Evolutionary conservation across 2,888 invertebrate species (phyloP).

Genomic region (Boloria euphrosyne): DNA sequence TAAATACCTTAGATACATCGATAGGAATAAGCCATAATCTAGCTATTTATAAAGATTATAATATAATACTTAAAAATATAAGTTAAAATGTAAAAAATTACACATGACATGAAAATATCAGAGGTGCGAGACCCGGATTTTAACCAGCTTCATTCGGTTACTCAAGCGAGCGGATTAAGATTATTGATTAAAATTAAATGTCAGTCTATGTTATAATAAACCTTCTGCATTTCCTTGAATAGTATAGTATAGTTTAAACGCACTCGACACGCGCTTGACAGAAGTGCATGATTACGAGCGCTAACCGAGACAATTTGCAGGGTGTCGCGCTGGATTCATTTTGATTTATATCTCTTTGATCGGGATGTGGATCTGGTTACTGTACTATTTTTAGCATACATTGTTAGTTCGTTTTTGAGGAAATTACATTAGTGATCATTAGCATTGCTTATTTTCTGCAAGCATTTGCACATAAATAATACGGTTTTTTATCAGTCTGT

Average conservation of each 20-base stretch:
- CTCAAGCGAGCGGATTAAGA: too few species aligned
- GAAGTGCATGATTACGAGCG: constrained; percentile 36
- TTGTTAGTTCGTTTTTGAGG: not conserved
- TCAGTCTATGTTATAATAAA: too few species aligned
- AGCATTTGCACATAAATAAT: too few species aligned
- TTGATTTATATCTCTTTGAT: constrained; percentile 36
- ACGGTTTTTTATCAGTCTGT: too few species aligned
- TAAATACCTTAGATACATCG: not conserved
- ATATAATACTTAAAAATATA: too few species aligned
- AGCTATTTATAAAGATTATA: not conserved
- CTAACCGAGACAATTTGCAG: constrained; percentile 31
- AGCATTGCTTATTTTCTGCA: too few species aligned
- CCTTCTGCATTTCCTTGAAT: too few species aligned
- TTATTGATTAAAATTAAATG: too few species aligned
- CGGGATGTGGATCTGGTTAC: constrained; percentile 33
- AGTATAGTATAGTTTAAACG: not conserved
- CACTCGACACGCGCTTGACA: constrained; percentile 28
- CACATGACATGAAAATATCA: too few species aligned
- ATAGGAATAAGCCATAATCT: not conserved
- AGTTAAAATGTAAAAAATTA: too few species aligned
- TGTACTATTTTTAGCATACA: constrained; percentile 26
- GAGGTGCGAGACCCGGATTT: too few species aligned
- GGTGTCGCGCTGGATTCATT: constrained; percentile 38
- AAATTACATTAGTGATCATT: not conserved
- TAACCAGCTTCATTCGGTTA: too few species aligned